A percentile compares a stretch with the other conserved stretches of the same genome.
phyloP scores from a whole-genome alignment of 2,888 invertebrate genomes.

The Tenthredo amoena region DNA sequence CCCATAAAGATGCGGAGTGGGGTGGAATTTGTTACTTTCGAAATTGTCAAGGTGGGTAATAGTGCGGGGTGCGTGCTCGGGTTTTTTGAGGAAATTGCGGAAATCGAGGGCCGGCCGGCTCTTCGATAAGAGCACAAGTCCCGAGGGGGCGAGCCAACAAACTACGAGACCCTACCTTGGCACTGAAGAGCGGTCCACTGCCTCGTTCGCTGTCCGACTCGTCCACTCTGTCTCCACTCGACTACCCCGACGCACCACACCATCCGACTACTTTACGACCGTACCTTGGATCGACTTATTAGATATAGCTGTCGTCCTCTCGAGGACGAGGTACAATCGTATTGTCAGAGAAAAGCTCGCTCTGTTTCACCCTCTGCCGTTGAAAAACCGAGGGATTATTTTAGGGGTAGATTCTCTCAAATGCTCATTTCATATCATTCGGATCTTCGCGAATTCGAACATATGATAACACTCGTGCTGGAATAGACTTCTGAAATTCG shows the following conservation, averaged over 20 bases:
- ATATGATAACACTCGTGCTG: not conserved
- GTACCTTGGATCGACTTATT: slow-evolving; percentile 32
- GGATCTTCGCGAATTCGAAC: not conserved
- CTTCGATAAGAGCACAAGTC: slow-evolving; percentile 34
- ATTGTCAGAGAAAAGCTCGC: slow-evolving; percentile 13
- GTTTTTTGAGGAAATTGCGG: not conserved
- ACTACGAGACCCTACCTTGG: slow-evolving; percentile 23
- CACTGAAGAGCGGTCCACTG: slow-evolving; percentile 39
- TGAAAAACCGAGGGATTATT: not conserved
- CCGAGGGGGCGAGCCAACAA: slow-evolving; percentile 41
- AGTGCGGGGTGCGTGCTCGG: not conserved
- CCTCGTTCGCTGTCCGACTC: slow-evolving; percentile 44
- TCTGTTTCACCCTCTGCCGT: not conserved
- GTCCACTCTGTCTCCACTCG: slow-evolving; percentile 40
- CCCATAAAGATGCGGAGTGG: not conserved
- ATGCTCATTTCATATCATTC: not conserved
- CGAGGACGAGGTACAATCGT: not conserved
- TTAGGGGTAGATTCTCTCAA: not conserved
- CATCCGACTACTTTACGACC: slow-evolving; percentile 35
- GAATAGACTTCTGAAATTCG: not conserved
- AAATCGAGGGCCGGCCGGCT: slow-evolving; percentile 25
- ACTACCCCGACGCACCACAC: slow-evolving; percentile 16
- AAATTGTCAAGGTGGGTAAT: slow-evolving; percentile 14
- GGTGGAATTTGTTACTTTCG: slow-evolving; percentile 23
- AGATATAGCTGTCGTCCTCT: slow-evolving; percentile 29